Evolutionary conservation across 2,888 invertebrate species (phyloP).

Genomic region (Drosophila flavopinicola): DNA sequence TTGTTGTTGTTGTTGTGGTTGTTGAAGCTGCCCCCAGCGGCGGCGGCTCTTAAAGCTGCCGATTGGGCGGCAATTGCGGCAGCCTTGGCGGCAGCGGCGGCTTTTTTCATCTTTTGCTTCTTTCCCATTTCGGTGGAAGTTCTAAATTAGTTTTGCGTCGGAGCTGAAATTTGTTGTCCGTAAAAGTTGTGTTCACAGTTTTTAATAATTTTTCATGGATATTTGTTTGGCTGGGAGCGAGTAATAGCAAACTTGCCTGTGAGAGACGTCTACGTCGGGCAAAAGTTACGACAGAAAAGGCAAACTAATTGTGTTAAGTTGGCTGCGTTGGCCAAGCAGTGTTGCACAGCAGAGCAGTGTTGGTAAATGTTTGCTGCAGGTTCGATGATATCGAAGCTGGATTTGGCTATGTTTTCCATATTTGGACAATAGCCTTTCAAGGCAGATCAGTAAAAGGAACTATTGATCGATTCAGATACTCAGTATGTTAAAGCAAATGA

Average conservation of each 20-base stretch:
- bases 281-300: background rate
- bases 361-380: no score
- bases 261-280: background rate
- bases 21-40: background rate
- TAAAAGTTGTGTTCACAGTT: conserved; percentile 10
- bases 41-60: background rate
- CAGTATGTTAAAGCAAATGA: no score
- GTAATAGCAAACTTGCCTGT: conserved; percentile 7
- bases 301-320: conserved; percentile 14
- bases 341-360: conserved; percentile 2
- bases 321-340: conserved; percentile 18
- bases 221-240: background rate
- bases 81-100: conserved; percentile 5
- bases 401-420: no score
- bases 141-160: conserved; percentile 9
- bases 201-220: conserved; percentile 13
- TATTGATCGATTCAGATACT: no score
- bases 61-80: conserved; percentile 1
- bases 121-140: conserved; percentile 36
- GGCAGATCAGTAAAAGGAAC: no score
- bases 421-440: no score
- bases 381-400: no score
- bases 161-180: conserved; percentile 27
- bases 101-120: conserved; percentile 43
- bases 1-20: background rate